Conservation (phyloP, 2,797 vertebrate species). For the Melanotaenia pygmaea region DNA sequence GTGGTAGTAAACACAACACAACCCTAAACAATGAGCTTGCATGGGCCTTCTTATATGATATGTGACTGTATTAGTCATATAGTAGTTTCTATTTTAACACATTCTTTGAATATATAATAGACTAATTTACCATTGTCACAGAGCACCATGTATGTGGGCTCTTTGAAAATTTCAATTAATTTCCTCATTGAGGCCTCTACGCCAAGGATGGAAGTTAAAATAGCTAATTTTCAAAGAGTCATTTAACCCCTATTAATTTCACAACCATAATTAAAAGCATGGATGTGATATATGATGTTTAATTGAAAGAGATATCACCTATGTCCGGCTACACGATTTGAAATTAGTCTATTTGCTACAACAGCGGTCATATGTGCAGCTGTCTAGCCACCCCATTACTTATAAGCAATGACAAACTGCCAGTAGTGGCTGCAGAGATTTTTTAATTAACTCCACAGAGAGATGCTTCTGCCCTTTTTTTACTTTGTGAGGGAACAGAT, state of each 20-base stretch:
- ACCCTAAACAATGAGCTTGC: neutral
- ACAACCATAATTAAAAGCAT: constrained; percentile 62
- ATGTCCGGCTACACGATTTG: constrained; percentile 31
- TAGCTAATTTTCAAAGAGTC: constrained; percentile 60
- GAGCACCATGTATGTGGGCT: constrained; percentile 38
- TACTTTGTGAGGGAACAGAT: constrained; percentile 35
- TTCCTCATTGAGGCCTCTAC: constrained; percentile 40
- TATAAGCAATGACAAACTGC: constrained; percentile 66
- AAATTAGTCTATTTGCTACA: constrained; percentile 52
- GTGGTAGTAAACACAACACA: constrained; percentile 12
- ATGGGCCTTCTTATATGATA: constrained; percentile 1
- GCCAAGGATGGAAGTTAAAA: constrained; percentile 54
- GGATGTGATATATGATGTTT: constrained; percentile 67
- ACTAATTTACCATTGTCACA: constrained; percentile 62
- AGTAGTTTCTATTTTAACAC: constrained; percentile 41
- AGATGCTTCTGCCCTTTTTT: constrained; percentile 57
- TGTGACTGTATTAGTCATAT: constrained; percentile 25
- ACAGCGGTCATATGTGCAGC: constrained; percentile 34
- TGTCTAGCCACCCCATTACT: constrained; percentile 57
- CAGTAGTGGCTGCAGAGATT: constrained; percentile 40
- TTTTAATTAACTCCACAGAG: constrained; percentile 71
- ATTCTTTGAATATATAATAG: constrained; percentile 33
- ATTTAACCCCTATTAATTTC: constrained; percentile 65
- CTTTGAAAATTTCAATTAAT: constrained; percentile 70
- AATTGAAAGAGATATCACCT: constrained; percentile 63